Conservation (phyloP, 2,113 vertebrate species). For the Lota lota region DNA sequence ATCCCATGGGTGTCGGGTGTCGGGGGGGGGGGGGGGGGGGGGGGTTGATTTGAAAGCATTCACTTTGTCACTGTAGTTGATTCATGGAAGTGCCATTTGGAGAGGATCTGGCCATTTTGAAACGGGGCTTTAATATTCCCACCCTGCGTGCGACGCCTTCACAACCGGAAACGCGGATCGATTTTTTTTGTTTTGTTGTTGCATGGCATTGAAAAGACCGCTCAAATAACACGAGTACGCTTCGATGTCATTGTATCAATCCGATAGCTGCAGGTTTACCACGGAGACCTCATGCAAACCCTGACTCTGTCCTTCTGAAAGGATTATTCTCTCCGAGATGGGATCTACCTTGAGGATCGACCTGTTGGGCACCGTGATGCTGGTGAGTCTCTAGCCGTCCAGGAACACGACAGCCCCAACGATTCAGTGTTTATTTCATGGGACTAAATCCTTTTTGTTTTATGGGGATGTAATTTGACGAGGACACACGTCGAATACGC, state of each 20-base stretch:
- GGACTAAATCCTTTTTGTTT: no score
- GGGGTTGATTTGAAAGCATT: no score
- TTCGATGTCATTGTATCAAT: constrained; percentile 19
- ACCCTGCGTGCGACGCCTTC: constrained; percentile 26
- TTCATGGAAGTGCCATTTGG: no score
- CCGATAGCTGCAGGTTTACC: not conserved
- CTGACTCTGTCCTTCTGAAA: not conserved
- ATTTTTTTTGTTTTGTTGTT: constrained; percentile 35
- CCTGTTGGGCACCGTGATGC: constrained; percentile 69
- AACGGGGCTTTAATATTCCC: constrained; percentile 34
- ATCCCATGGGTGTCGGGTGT: no score
- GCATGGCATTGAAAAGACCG: constrained; percentile 18
- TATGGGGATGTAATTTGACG: no score
- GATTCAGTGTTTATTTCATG: no score
- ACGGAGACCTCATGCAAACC: not conserved
- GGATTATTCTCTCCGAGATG: constrained; percentile 29
- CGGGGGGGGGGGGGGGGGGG: no score
- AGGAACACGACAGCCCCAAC: not conserved
- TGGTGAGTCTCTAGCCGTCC: constrained; percentile 43
- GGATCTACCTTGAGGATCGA: constrained; percentile 57
- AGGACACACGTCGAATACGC: no score
- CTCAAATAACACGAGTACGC: constrained; percentile 26
- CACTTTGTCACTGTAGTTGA: no score
- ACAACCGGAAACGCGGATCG: constrained; percentile 63
- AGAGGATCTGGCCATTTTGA: constrained; percentile 40